Percentiles rank a stretch among this genome's conserved stretches.
phyloP scores from a whole-genome alignment of 1,140 invertebrate species.

The Manduca sexta region DNA sequence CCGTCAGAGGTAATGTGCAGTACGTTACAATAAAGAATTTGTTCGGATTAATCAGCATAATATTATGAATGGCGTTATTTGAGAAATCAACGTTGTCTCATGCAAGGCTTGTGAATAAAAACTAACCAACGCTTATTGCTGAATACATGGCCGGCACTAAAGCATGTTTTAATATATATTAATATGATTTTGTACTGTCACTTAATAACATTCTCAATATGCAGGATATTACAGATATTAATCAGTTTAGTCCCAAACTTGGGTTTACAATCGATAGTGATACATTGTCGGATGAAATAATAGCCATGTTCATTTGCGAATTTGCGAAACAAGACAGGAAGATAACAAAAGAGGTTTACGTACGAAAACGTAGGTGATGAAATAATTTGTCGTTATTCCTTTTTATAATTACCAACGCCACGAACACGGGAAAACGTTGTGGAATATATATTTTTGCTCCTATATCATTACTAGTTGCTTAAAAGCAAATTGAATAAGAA shows the following conservation, averaged over 20 bases:
- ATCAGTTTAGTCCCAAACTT: conserved; percentile 75
- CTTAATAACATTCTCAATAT: conserved; percentile 51
- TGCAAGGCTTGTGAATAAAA: conserved; percentile 21
- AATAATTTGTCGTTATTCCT: conserved; percentile 39
- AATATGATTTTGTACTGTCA: conserved; percentile 31
- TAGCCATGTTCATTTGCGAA: conserved; percentile 45
- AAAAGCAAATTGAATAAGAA: neutral
- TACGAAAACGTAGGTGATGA: conserved; percentile 65
- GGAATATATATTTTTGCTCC: too few species aligned
- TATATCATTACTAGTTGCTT: too few species aligned
- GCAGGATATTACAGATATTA: conserved; percentile 52
- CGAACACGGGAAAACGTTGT: conserved; percentile 31
- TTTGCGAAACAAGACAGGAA: conserved; percentile 44
- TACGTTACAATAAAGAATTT: too few species aligned
- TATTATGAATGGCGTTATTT: too few species aligned
- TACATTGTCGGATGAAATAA: conserved; percentile 42
- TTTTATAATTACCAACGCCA: conserved; percentile 24
- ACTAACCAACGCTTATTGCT: conserved; percentile 53
- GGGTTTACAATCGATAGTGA: conserved; percentile 74
- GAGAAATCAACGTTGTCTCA: conserved; percentile 30
- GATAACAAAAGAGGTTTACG: conserved; percentile 44
- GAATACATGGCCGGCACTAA: conserved; percentile 30
- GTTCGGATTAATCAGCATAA: too few species aligned
- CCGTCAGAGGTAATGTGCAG: neutral
- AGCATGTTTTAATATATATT: conserved; percentile 36